Evolutionary conservation across 2,888 invertebrate species (phyloP).

Genomic region (Lochmaea crataegi): DNA sequence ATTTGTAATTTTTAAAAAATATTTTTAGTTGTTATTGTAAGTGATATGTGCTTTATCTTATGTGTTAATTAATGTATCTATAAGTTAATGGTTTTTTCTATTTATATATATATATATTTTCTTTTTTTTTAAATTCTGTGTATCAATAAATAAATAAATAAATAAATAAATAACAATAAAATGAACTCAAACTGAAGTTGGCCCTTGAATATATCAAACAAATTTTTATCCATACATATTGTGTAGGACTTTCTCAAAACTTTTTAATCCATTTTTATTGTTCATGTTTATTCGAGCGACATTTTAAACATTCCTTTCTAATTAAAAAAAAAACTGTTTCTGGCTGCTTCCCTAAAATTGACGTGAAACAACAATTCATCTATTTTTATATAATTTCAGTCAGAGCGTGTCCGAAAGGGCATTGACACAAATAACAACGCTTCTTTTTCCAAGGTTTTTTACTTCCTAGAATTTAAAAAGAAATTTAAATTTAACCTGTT

Average conservation of each 20-base stretch:
- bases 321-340: neutral
- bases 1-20: too few relatives aligned
- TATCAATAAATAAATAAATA: too few relatives aligned
- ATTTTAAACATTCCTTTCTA: neutral
- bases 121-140: too few relatives aligned
- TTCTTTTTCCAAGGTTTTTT: neutral
- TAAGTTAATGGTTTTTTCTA: too few relatives aligned
- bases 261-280: neutral
- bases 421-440: constrained; percentile 7
- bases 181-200: too few relatives aligned
- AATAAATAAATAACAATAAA: too few relatives aligned
- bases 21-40: too few relatives aligned
- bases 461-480: neutral
- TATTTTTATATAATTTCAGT: constrained; percentile 6
- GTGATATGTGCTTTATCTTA: too few relatives aligned
- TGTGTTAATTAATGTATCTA: too few relatives aligned
- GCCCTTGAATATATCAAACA: too few relatives aligned
- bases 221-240: too few relatives aligned
- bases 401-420: constrained; percentile 11
- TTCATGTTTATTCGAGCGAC: neutral
- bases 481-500: neutral
- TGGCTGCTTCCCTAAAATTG: neutral
- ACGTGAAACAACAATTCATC: constrained; percentile 1
- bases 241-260: neutral
- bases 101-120: too few relatives aligned